Base-by-base conservation (phyloP, 2,888 invertebrate genomes). In the Ceriagrion tenellum region DNA sequence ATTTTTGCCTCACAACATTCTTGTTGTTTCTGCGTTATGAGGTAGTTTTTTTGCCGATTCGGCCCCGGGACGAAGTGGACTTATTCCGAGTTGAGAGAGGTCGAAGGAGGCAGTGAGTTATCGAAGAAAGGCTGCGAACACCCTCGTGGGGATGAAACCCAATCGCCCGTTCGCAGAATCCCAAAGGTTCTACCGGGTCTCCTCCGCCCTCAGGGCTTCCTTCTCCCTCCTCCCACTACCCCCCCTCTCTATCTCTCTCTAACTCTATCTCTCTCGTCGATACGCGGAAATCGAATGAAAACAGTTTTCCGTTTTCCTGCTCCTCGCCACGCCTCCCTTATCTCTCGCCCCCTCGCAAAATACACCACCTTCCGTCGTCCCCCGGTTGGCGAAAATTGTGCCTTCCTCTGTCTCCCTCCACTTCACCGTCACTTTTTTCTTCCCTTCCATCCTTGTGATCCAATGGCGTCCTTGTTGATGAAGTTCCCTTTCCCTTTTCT, bases 241-340 rank as follows among this genome's bases (percentile, higher is more conserved):
- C 55, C 23, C 20, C 90, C 47, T 55, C 2, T 35, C 23, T 81
- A 35, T n/a, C 13, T 69, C 8, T 40, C n/a, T n/a, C n/a, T n/a
- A n/a, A n/a, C n/a, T n/a, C n/a, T 81, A 69, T 35, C 93, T 74
- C 69, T 47, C 63, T 35, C 0, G 8, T 93, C 93, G 74, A 47
- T 93, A 55, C 74, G 35, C 63, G 93, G 93, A 93, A 93, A 93
- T 74, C 47, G 93, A 93, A 93, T 74, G 93, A 93, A 93, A 93
- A 93, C 93, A 74, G 47, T 81, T 81, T 69, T 81, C 81, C 93
- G 74, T 47, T 93, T n/a, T 55, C 69, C 69, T 93, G 13, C 47
- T 47, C 26, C 23, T 55, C 55, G 26, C 35, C 93, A 18, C 69
- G 10, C 55, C 55, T 55, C 69, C 69, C 2, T 30, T n/a, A 47